phyloP scores from a whole-genome alignment of 2,113 vertebrate genomes.

The Aegotheles bennettii region DNA sequence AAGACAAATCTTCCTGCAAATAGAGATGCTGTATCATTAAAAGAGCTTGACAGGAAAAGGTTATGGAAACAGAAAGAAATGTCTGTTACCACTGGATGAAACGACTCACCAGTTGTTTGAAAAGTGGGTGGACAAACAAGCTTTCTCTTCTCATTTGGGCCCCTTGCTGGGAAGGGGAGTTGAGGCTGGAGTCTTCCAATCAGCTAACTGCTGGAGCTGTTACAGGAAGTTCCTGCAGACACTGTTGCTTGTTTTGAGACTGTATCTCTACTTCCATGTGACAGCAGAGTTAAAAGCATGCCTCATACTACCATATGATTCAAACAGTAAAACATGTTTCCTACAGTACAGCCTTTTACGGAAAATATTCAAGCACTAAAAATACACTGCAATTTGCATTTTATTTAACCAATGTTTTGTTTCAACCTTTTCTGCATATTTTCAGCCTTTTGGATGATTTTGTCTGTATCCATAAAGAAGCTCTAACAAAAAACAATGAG shows the following conservation, averaged over 20 bases:
- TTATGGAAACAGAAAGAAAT: neutral
- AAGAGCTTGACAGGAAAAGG: neutral
- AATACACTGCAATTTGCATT: neutral
- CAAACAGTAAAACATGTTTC: conserved; percentile 35
- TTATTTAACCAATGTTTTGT: conserved; percentile 26
- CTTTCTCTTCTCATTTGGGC: neutral
- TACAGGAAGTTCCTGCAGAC: neutral
- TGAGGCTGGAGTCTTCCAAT: neutral
- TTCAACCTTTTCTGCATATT: neutral
- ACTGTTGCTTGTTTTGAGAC: neutral
- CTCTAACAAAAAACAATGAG: neutral
- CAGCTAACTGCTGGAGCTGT: neutral
- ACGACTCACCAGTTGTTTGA: neutral
- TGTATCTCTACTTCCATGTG: neutral
- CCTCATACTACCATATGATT: conserved; percentile 42
- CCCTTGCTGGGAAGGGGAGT: neutral
- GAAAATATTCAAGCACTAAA: conserved; percentile 30
- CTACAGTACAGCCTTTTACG: conserved; percentile 43
- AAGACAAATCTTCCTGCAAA: neutral
- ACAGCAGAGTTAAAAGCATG: conserved; percentile 36
- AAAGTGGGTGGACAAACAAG: neutral
- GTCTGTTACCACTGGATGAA: neutral
- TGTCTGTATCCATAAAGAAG: neutral
- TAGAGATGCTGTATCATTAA: neutral
- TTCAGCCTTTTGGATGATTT: neutral